A percentile compares a stretch with the other conserved stretches of the same genome.
phyloP scores from a whole-genome alignment of 1,140 invertebrate genomes.

The Papilio helenus region DNA sequence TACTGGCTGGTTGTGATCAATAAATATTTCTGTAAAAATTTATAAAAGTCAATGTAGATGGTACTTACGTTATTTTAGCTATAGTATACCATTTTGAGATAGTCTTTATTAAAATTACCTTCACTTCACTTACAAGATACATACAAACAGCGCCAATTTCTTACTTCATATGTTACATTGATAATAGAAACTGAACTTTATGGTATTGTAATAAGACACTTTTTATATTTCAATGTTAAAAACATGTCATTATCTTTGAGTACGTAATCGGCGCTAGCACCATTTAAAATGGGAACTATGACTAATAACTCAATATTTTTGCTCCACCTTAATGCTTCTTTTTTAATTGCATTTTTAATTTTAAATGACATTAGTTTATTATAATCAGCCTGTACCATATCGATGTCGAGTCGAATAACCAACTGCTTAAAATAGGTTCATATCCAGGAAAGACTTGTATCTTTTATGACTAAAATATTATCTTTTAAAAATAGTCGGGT shows the following conservation, averaged over 20 bases:
- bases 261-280: constrained; percentile 5
- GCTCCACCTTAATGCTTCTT: background rate
- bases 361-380: no score
- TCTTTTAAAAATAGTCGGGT: background rate
- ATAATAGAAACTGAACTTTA: background rate
- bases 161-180: background rate
- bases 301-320: constrained; percentile 14
- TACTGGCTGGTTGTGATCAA: no score
- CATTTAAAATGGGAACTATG: constrained; percentile 18
- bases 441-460: no score
- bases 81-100: no score
- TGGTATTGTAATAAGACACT: background rate
- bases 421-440: no score
- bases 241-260: constrained; percentile 18
- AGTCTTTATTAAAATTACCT: background rate
- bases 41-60: background rate
- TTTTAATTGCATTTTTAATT: background rate
- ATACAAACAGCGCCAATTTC: background rate
- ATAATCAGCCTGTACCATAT: no score
- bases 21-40: background rate
- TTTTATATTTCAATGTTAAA: background rate
- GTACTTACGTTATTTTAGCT: background rate
- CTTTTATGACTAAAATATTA: background rate
- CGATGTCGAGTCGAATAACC: no score
- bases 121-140: background rate